These are phyloP conservation scores for Thelaira solivaga DNA, from an alignment of 2,888 invertebrate genomes.

Conservation along the genomic window DNA sequence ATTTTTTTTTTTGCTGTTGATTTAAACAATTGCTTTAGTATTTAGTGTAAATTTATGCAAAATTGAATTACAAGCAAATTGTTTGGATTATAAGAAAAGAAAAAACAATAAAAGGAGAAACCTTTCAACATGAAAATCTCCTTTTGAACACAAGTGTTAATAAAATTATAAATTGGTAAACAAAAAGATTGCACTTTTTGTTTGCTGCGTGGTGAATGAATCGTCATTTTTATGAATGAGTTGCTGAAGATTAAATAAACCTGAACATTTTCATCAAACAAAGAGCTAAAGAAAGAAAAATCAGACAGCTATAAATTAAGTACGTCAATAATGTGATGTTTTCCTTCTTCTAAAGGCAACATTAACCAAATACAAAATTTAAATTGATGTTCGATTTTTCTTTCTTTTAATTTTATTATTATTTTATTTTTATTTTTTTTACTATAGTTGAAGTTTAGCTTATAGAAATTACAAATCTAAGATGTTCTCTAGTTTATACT, in stretches of 20 bases:
- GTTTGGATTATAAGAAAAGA: slow-evolving; percentile 17
- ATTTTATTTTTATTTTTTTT: slow-evolving; percentile 29
- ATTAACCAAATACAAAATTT: neutral
- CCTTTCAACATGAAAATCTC: slow-evolving; percentile 12
- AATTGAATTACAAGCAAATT: slow-evolving; percentile 4
- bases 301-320: no score
- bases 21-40: slow-evolving; percentile 49
- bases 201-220: slow-evolving; percentile 42
- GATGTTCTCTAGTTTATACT: slow-evolving; percentile 61
- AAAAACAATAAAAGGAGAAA: neutral
- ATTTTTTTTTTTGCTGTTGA: slow-evolving; percentile 43
- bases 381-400: slow-evolving; percentile 27
- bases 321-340: neutral
- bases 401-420: slow-evolving; percentile 32
- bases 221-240: slow-evolving; percentile 35
- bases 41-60: slow-evolving; percentile 50
- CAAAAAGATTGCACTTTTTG: slow-evolving; percentile 31
- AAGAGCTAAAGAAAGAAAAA: slow-evolving; percentile 28
- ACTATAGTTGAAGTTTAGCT: slow-evolving; percentile 61
- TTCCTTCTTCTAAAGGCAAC: neutral
- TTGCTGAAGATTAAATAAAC: slow-evolving; percentile 19
- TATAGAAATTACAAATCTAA: slow-evolving; percentile 52
- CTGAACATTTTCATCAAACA: neutral
- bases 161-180: slow-evolving; percentile 13
- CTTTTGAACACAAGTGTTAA: neutral